Base-by-base conservation (phyloP, 2,888 invertebrate genomes). In the Catocala sponsa region DNA sequence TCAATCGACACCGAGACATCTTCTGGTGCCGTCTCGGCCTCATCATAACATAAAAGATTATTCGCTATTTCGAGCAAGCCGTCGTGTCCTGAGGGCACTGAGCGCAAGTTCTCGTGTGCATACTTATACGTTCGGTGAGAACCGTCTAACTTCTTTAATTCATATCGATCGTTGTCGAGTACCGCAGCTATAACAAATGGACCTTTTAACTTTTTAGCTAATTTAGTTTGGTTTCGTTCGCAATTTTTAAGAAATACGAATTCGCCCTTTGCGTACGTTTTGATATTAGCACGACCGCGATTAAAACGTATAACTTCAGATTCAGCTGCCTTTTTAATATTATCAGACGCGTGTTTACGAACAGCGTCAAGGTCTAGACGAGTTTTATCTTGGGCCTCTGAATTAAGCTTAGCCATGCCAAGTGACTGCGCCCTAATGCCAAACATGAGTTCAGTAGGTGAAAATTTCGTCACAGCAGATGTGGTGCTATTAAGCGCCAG, bases 381-480 rank as follows among this genome's bases (percentile, higher is more conserved):
- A 10, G 12, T 9, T n/a, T 49, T 15, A 15, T 2, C 5, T 10
- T 35, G 35, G 12, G 12, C 5, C 4, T 12, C 13, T 9, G 6
- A 5, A 10, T 38, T 38, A 0, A n/a, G 11, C 50, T 42, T 46
- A 5, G 65, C 55, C 12, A 62, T 6, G 6, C 59, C 65, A 54
- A 72, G 25, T 0, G 70, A 68, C n/a, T 67, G 52, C 5, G 47
- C 47, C 4, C 44, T 46, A 33, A 43, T 54, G 4, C 72, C 72
- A n/a, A 72, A 64, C 65, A 72, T n/a, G 1, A 76, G 44, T 38
- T 76, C 70, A 2, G 64, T 44, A 1, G 63, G 75, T 2, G 72
- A 43, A 9, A 49, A 68, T 41, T 65, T 57, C 0, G 74, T 74
- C 0, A 72, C 68, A 6, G 58, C 53, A 12, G 62, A 68, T 11